A percentile compares a stretch with the other conserved stretches of the same genome.
These are phyloP conservation scores for Pyxicephalus adspersus DNA, from an alignment of 2,113 vertebrate genomes.

Conservation along the genomic window DNA sequence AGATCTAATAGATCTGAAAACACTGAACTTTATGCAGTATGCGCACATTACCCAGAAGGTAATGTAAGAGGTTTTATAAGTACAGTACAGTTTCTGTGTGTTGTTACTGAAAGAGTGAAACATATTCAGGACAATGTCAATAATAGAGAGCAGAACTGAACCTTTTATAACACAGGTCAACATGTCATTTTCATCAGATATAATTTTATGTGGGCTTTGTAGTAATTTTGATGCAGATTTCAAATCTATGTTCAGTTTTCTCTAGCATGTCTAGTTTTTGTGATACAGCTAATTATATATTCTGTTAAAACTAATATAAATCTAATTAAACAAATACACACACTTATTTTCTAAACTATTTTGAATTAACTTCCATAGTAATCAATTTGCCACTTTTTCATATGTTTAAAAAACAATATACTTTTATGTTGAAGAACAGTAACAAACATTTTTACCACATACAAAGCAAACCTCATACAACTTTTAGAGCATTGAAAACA, in stretches of 20 bases:
- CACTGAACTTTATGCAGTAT: background rate
- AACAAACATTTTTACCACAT: background rate
- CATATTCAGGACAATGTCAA: background rate
- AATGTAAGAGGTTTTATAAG: background rate
- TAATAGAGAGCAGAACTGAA: background rate
- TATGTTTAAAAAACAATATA: constrained; percentile 21
- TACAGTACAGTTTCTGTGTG: background rate
- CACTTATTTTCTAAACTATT: background rate
- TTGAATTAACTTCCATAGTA: constrained; percentile 14
- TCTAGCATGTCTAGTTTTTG: no score
- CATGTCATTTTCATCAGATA: no score
- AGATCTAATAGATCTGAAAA: background rate
- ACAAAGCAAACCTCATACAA: no score
- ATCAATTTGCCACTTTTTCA: constrained; percentile 23
- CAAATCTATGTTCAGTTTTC: no score
- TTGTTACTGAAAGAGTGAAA: background rate
- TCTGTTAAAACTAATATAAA: constrained; percentile 17
- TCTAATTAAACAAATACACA: constrained; percentile 18
- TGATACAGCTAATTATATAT: no score
- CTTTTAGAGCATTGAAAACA: no score
- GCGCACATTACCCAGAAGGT: constrained; percentile 10
- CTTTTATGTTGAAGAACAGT: constrained; percentile 1
- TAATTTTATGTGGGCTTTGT: no score
- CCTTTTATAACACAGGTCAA: background rate
- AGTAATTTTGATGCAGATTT: no score